These are phyloP conservation scores for Melanargia galathea DNA, from an alignment of 2,888 invertebrate genomes.

Conservation along the genomic window DNA sequence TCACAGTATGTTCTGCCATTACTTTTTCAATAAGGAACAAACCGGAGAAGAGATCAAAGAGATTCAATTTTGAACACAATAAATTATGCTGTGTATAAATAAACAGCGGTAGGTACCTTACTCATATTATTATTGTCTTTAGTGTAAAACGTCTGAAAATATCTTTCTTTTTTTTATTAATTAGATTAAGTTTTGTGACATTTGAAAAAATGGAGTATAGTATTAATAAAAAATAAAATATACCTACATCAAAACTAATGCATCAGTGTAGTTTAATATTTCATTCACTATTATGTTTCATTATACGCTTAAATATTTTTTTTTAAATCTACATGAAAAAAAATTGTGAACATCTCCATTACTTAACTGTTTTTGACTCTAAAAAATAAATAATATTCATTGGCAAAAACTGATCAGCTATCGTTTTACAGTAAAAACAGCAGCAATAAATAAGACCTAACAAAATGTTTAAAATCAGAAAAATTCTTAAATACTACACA, in stretches of 20 bases:
- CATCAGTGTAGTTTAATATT: too few relatives aligned
- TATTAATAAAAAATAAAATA: too few relatives aligned
- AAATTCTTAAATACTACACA: slow-evolving; percentile 5
- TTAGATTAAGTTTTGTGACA: not conserved
- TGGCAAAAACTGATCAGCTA: not conserved
- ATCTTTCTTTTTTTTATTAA: not conserved
- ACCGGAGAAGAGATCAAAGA: not conserved
- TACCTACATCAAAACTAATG: too few relatives aligned
- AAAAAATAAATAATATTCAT: too few relatives aligned
- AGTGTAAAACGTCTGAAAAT: slow-evolving; percentile 13
- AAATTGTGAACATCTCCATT: too few relatives aligned
- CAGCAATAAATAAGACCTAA: not conserved
- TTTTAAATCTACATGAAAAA: too few relatives aligned
- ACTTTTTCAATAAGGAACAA: not conserved
- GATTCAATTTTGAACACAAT: slow-evolving; percentile 2
- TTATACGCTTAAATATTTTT: too few relatives aligned
- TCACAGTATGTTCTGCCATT: not conserved
- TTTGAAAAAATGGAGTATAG: not conserved
- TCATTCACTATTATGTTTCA: too few relatives aligned
- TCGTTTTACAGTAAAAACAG: slow-evolving; percentile 9
- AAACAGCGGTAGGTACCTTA: not conserved
- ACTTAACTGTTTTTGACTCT: too few relatives aligned
- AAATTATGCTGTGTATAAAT: not conserved
- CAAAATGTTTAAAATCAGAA: not conserved
- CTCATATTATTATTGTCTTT: not conserved